Evolutionary conservation across 92 coral and sea anemone genomes (phyloP), one percentile per base, ranked within the genome.

Genomic region (Anthopleura xanthogrammica): DNA sequence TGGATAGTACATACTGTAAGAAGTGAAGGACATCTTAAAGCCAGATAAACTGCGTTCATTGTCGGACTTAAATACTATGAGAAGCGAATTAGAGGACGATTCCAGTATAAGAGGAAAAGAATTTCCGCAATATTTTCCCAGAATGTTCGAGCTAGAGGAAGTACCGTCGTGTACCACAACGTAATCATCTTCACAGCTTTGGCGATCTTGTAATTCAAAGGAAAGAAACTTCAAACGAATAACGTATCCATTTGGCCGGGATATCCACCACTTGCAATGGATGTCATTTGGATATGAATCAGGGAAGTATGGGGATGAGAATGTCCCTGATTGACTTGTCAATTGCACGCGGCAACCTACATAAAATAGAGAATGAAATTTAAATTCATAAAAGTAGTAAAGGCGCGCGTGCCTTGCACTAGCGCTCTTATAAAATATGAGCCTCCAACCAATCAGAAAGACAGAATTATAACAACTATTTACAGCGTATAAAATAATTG

Each of bases 181-280:
- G 7, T 64, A n/a, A 22, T 64, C 39, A 7, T 64, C 36, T 64
- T 20, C 36, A n/a, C 72, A 64, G 36, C 24, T 19, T 64, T n/a
- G 72, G 36, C 29, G 22, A 29, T 20, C 40, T n/a, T 64, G 24
- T 12, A 64, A 64, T 10, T 64, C 72, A 64, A 64, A 64, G 11
- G 72, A 64, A 64, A 64, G 72, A n/a, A 64, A 64, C 36, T 64
- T 64, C 24, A 64, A 23, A 10, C 29, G 40, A 22, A 64, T 64
- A 64, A 64, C 72, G 72, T 64, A 64, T 64, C 72, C 72, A 64
- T n/a, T n/a, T n/a, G 72, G 36, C 36, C 72, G 72, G 72, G 72
- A 4, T 64, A 64, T 64, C 72, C 72, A 64, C 72, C 72, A 64
- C 13, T 8, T 64, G 72, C 72, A 64, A 0, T 64, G 12, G 12